A percentile compares a stretch with the other conserved stretches of the same genome.
Conservation (phyloP, 2,113 vertebrate species). For the Psittacula cyanocephala region DNA sequence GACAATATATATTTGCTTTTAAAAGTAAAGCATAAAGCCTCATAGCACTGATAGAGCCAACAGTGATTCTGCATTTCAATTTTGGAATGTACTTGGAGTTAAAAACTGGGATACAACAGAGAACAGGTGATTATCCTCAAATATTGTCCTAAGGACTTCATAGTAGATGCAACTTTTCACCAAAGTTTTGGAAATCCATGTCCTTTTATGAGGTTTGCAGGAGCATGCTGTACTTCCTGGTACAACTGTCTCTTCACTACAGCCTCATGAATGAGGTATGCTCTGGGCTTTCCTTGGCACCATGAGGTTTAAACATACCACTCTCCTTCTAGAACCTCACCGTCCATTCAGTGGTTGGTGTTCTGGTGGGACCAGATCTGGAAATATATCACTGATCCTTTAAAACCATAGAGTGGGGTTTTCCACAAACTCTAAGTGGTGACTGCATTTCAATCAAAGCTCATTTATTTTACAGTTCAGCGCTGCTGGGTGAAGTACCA, state of each 20-base stretch:
- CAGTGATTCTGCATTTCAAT: not conserved
- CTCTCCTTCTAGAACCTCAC: not conserved
- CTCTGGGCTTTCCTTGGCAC: not conserved
- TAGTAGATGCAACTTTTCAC: not conserved
- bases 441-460: not conserved
- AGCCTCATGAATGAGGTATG: not conserved
- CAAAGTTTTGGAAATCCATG: not conserved
- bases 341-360: not conserved
- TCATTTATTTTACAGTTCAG: not conserved
- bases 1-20: not conserved
- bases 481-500: not conserved
- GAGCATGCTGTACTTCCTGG: not conserved
- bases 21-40: not conserved
- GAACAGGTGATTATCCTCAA: not conserved
- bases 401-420: not conserved
- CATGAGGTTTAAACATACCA: not conserved
- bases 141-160: not conserved
- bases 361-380: not conserved
- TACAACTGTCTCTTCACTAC: not conserved
- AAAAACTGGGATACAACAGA: not conserved
- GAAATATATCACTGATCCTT: not conserved
- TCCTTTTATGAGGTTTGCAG: not conserved
- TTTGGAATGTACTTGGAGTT: not conserved
- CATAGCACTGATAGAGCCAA: not conserved
- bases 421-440: not conserved